Conservation (phyloP, 2,113 vertebrate species). For the Pteropus alecto region DNA sequence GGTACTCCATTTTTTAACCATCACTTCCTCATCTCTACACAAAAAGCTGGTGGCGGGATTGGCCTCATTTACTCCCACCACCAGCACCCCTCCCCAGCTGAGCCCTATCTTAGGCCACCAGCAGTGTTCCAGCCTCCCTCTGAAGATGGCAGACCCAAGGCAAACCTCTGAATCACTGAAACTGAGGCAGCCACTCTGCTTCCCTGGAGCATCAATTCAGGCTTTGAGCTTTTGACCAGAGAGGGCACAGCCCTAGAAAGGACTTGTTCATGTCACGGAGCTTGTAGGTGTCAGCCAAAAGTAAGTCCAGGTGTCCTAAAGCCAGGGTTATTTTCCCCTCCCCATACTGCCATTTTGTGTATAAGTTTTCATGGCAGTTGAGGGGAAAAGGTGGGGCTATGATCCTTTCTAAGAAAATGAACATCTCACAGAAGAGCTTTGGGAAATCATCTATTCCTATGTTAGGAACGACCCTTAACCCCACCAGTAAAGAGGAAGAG, state of each 20-base stretch:
- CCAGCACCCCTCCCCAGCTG: neutral
- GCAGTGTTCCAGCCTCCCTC: neutral
- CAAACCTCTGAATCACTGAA: neutral
- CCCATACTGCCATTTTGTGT: neutral
- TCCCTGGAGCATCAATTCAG: neutral
- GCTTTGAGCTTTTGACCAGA: neutral
- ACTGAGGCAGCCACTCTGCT: neutral
- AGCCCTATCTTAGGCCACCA: neutral
- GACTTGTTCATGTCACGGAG: neutral
- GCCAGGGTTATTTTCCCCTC: neutral
- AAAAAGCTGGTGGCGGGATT: neutral
- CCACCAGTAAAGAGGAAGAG: neutral
- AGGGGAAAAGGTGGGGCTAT: no score
- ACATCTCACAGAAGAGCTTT: neutral
- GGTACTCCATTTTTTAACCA: neutral
- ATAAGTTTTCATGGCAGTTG: no score
- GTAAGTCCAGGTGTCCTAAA: neutral
- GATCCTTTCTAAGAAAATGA: neutral
- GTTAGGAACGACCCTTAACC: neutral
- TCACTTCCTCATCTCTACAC: neutral
- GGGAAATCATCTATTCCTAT: neutral
- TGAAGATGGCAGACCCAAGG: neutral
- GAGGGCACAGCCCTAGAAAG: neutral
- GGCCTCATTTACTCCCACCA: no score
- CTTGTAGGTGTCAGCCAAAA: neutral